Evolutionary conservation across 2,113 vertebrate species (phyloP), one percentile per base, ranked within the genome.

Genomic region (Boulengerochromis microlepis): DNA sequence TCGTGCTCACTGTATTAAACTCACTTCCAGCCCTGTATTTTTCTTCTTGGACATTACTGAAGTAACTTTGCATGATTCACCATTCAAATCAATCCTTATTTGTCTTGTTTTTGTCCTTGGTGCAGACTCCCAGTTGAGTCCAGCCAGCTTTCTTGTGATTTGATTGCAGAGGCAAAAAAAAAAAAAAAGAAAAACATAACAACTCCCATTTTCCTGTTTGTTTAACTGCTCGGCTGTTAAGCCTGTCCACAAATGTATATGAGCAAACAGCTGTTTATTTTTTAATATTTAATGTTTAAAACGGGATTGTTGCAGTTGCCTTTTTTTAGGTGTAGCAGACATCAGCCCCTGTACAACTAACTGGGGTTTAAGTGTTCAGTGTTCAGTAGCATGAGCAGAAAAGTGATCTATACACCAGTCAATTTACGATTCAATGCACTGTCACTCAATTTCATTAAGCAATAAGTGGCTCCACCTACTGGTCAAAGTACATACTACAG

Each of bases 381-480:
- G 66, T 42, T 71, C 66, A 71, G 35, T 71, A 24, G 35, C n/a
- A 42, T 71, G 66, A 71, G 35, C 35, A 71, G 66, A 71, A 38
- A 69, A 42, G 35, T 42, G n/a, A 42, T 10, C 10, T n/a, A 2
- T 15, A 42, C 38, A 16, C 4, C n/a, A 24, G 38, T 42, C 66
- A 16, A 71, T 71, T 71, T 42, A 71, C 1, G 0, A 0, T 42
- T 16, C 0, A 42, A 10, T 42, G 38, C 66, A 42, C 66, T 71
- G 13, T 6, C n/a, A 71, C 69, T 76, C 69, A 45, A 45, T 74
- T 76, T 4, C 40, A 47, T 76, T 76, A 26, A 50, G 16, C 7
- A 31, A 5, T 29, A 29, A 47, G 40, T 47, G 71, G 71, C 71
- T 50, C 71, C 71, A 29, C 24, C 71, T 76, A 50, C 24, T 50